Base-by-base conservation (phyloP, 2,113 vertebrate genomes). In the Aix galericulata region DNA sequence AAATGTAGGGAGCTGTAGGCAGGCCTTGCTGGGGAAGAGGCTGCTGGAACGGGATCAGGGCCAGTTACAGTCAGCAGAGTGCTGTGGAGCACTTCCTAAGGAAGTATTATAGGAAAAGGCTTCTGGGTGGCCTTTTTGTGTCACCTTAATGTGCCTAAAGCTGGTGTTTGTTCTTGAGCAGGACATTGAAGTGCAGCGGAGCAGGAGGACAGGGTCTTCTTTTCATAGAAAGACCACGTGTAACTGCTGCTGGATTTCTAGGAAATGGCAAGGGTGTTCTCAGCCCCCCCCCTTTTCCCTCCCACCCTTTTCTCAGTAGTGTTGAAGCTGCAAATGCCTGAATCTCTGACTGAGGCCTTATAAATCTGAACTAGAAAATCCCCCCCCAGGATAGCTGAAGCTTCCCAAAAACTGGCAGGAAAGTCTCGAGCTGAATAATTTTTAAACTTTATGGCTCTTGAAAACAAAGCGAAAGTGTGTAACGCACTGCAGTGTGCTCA, bases 21-120 rank as follows among this genome's bases (percentile, higher is more conserved):
- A 9, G 62, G 58, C 2, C 42, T 23, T 8, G 4, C 31, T 2
- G 8, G 36, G 76, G 74, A 48, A 38, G 32, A 92, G 58, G 52
- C 6, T n/a, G 17, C 62, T 25, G 7, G 64, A 40, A 32, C 31
- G 0, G 1, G 2, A 12, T 23, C 52, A 34, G 5, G 25, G 42
- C 8, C 26, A 1, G 69, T 3, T 44, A 5, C 22, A 3, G 55
- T 46, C 60, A 36, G 11, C 11, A 16, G 31, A 27, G 64, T 38
- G 17, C 36, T 29, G 38, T 40, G 62, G 62, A 29, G 17, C 18
- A 73, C 13, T 78, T 15, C 58, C 55, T 9, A 34, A n/a, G 2
- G 0, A 3, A 3, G 21, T 42, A 5, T 31, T 25, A 4, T 1
- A 3, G 32, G 31, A 3, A 9, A 26, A 73, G 44, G 38, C 2